phyloP scores from a whole-genome alignment of 2,888 invertebrate genomes.

The Sinopyrophorus schimmeli region DNA sequence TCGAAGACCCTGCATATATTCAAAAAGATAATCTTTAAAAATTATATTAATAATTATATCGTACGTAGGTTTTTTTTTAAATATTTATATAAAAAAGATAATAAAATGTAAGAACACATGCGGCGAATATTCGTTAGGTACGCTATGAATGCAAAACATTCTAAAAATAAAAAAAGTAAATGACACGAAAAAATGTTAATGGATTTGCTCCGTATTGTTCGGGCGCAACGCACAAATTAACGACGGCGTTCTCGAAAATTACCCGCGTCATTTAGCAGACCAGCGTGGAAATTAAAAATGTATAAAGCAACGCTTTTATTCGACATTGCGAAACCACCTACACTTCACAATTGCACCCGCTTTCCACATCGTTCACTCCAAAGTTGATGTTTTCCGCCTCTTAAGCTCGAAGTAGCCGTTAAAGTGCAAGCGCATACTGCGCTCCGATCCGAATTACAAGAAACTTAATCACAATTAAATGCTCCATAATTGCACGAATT shows the following conservation, averaged over 20 bases:
- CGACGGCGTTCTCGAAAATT: slow-evolving; percentile 39
- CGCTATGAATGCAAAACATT: no score
- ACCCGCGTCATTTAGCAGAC: slow-evolving; percentile 38
- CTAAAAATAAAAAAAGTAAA: slow-evolving; percentile 47
- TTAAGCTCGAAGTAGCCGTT: slow-evolving; percentile 19
- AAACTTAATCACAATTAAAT: slow-evolving; percentile 6
- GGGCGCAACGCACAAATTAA: slow-evolving; percentile 44
- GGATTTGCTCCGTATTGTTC: slow-evolving; percentile 42
- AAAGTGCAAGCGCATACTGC: slow-evolving; percentile 13
- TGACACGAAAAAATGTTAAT: slow-evolving; percentile 51
- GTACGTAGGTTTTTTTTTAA: no score
- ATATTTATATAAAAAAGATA: no score
- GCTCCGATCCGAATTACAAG: slow-evolving; percentile 6
- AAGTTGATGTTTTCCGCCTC: slow-evolving; percentile 19
- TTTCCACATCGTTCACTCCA: slow-evolving; percentile 18
- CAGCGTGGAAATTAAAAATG: slow-evolving; percentile 37
- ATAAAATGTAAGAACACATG: no score
- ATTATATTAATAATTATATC: no score
- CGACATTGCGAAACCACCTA: slow-evolving; percentile 15
- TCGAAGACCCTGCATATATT: no score
- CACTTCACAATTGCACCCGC: slow-evolving; percentile 9
- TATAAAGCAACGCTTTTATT: slow-evolving; percentile 26
- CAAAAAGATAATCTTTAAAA: no score
- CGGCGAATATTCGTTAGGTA: no score
- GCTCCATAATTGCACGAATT: no score